Percentiles rank a stretch among this genome's conserved stretches.
Evolutionary conservation across 2,113 vertebrate genomes (phyloP).

Genomic region (Phasianus colchicus): DNA sequence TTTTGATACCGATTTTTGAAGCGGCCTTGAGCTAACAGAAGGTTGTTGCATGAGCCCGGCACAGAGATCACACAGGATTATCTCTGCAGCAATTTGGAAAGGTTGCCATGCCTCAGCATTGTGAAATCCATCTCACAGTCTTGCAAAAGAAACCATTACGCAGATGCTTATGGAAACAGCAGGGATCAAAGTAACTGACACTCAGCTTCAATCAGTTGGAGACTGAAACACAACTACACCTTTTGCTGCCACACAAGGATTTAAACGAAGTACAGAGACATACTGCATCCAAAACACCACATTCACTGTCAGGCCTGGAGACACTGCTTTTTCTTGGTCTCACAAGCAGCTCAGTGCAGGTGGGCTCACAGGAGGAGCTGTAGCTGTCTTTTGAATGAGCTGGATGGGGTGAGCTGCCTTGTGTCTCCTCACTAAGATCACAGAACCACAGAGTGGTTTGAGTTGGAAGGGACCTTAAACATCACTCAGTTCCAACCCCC

Average conservation of each 20-base stretch:
- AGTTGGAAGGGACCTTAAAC: too few relatives aligned
- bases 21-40: not conserved
- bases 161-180: not conserved
- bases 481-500: too few relatives aligned
- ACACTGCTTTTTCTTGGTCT: not conserved
- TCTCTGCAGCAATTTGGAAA: not conserved
- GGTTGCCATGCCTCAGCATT: not conserved
- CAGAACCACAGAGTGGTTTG: too few relatives aligned
- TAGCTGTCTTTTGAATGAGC: not conserved
- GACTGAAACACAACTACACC: not conserved
- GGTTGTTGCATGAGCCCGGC: not conserved
- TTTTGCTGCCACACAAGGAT: not conserved
- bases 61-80: not conserved
- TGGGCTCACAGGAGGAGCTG: not conserved
- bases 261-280: not conserved
- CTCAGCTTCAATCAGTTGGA: not conserved
- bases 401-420: not conserved
- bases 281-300: not conserved
- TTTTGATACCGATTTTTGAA: not conserved
- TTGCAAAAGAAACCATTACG: not conserved
- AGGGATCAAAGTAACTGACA: rapidly evolving
- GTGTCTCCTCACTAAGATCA: not conserved
- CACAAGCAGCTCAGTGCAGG: not conserved
- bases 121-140: not conserved
- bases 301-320: not conserved